phyloP scores from a whole-genome alignment of 2,888 invertebrate species.

The Torymus texanus region DNA sequence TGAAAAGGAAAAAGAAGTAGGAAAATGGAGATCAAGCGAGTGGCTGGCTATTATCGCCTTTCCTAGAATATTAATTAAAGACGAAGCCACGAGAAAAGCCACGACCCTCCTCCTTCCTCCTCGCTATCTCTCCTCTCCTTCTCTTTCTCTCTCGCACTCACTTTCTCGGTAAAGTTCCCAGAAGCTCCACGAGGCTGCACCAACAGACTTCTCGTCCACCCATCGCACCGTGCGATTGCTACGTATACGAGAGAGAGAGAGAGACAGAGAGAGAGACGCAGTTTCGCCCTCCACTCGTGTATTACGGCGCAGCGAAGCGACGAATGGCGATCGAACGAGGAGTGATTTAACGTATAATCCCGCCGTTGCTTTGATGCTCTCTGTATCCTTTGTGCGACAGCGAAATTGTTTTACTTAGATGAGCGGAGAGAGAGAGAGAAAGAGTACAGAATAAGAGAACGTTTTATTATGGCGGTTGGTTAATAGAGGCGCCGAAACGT shows the following conservation, averaged over 20 bases:
- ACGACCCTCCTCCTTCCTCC: background rate
- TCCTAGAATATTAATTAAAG: slow-evolving; percentile 70
- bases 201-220: slow-evolving; percentile 15
- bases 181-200: slow-evolving; percentile 52
- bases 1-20: background rate
- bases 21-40: background rate
- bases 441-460: background rate
- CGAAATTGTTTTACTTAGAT: slow-evolving; percentile 30
- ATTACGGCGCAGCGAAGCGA: slow-evolving; percentile 47
- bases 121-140: slow-evolving; percentile 5
- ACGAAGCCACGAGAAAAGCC: slow-evolving; percentile 62
- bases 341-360: slow-evolving; percentile 48
- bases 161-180: slow-evolving; percentile 47
- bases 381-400: slow-evolving; percentile 28
- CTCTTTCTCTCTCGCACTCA: slow-evolving; percentile 4
- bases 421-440: background rate
- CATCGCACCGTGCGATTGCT: background rate
- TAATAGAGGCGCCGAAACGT: too few relatives aligned
- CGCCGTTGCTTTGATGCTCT: slow-evolving; percentile 33
- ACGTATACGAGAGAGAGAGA: background rate
- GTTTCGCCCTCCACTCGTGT: background rate
- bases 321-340: slow-evolving; percentile 52
- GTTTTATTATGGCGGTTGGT: background rate
- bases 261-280: background rate
- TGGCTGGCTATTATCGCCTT: slow-evolving; percentile 64